phyloP scores from a whole-genome alignment of 1,140 invertebrate genomes.

The Proctacanthus coquilletti region DNA sequence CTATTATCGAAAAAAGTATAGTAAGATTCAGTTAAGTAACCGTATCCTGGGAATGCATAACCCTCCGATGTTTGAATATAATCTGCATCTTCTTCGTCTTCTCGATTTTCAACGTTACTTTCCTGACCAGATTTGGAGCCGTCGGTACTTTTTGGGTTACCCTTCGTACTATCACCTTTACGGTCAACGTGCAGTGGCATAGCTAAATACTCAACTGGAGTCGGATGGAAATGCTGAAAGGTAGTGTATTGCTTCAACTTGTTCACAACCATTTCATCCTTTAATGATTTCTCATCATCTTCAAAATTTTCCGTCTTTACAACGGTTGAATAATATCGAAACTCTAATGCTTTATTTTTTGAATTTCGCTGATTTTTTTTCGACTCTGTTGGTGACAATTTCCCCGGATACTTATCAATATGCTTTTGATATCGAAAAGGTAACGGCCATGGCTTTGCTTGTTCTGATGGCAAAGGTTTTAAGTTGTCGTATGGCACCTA shows the following conservation, averaged over 20 bases:
- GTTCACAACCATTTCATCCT: neutral
- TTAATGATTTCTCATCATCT: neutral
- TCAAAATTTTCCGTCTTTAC: neutral
- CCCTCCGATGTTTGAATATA: neutral
- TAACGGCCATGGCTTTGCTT: slow-evolving; percentile 43
- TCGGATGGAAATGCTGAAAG: neutral
- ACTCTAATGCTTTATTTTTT: neutral
- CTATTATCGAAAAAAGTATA: neutral
- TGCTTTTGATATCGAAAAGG: slow-evolving; percentile 32
- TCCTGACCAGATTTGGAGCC: neutral
- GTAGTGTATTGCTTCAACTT: neutral
- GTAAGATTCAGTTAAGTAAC: neutral
- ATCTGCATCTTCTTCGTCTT: neutral
- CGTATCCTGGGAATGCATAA: neutral
- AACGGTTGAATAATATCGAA: too few relatives aligned
- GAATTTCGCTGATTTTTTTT: neutral
- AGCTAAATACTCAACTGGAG: neutral
- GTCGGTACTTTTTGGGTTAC: neutral
- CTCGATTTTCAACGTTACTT: neutral
- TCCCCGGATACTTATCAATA: slow-evolving; percentile 13
- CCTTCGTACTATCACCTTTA: neutral
- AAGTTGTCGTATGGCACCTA: slow-evolving; percentile 41
- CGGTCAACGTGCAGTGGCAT: neutral
- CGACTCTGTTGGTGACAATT: too few relatives aligned
- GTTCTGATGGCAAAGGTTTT: slow-evolving; percentile 41